A percentile compares a stretch with the other conserved stretches of the same genome.
phyloP scores from a whole-genome alignment of 2,797 vertebrate species.

The Spinus pinus region DNA sequence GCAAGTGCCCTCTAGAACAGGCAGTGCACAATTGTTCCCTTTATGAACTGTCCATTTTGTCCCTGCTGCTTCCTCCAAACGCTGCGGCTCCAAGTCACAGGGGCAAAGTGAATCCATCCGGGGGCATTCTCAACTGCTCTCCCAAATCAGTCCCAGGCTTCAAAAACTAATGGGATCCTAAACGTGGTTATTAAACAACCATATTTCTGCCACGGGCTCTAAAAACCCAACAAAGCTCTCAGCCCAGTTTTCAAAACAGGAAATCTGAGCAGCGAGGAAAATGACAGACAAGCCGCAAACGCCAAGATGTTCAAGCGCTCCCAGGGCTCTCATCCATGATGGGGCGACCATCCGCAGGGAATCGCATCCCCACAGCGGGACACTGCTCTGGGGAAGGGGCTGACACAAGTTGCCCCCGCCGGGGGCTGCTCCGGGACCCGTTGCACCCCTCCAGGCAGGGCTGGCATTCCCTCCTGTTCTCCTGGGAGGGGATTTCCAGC shows the following conservation, averaged over 20 bases:
- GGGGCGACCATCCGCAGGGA: not conserved
- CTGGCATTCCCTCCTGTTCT: not conserved
- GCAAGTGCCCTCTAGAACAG: constrained; percentile 65
- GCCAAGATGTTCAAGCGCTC: not conserved
- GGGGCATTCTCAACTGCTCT: not conserved
- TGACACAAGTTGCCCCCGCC: not conserved
- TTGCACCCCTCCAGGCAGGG: not conserved
- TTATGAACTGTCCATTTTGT: constrained; percentile 68
- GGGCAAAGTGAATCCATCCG: not conserved
- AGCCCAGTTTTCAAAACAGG: constrained; percentile 27
- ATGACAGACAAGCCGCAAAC: not conserved
- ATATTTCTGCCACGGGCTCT: not conserved
- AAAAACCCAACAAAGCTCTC: not conserved
- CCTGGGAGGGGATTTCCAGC: not conserved
- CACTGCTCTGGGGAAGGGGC: not conserved
- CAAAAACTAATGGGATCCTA: not conserved
- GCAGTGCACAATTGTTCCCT: constrained; percentile 62
- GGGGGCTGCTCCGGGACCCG: not conserved
- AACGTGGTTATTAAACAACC: not conserved
- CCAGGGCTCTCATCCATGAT: not conserved
- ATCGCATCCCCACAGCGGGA: not conserved
- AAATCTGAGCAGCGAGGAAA: constrained; percentile 18
- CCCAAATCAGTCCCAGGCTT: not conserved
- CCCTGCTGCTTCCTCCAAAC: constrained; percentile 31
- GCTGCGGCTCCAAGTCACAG: not conserved